A percentile compares a stretch with the other conserved stretches of the same genome.
phyloP scores from a whole-genome alignment of 2,888 invertebrate genomes.

The Lomographa bimaculata region DNA sequence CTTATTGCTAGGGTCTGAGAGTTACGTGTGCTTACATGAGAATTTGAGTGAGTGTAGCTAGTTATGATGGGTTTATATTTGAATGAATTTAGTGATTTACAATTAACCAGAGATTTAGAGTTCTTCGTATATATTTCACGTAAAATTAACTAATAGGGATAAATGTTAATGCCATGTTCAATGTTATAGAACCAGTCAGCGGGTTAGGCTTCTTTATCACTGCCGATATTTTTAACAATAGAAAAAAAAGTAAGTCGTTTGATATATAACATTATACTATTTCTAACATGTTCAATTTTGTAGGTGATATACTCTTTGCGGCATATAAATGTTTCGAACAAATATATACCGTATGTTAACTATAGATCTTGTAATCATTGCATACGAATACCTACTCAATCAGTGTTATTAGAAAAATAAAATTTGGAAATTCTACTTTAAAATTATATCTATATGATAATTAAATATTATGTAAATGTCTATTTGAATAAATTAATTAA shows the following conservation, averaged over 20 bases:
- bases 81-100: slow-evolving; percentile 59
- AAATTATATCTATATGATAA: slow-evolving; percentile 41
- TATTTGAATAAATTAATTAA: slow-evolving; percentile 81
- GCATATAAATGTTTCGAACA: slow-evolving; percentile 76
- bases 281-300: slow-evolving; percentile 83
- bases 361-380: slow-evolving; percentile 43
- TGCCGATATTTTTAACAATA: slow-evolving; percentile 76
- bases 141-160: slow-evolving; percentile 22
- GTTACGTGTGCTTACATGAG: slow-evolving; percentile 68
- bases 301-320: slow-evolving; percentile 73
- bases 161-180: slow-evolving; percentile 35
- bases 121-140: slow-evolving; percentile 30
- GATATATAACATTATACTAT: slow-evolving; percentile 76
- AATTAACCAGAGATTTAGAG: slow-evolving; percentile 43
- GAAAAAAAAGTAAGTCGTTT: slow-evolving; percentile 71
- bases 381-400: slow-evolving; percentile 64
- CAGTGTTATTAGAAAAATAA: slow-evolving; percentile 78
- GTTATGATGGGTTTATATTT: slow-evolving; percentile 67
- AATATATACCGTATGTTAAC: slow-evolving; percentile 52
- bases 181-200: slow-evolving; percentile 45
- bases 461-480: slow-evolving; percentile 73
- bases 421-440: slow-evolving; percentile 79
- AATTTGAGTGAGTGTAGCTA: slow-evolving; percentile 66
- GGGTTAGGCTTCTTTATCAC: slow-evolving; percentile 76
- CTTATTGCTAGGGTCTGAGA: slow-evolving; percentile 64